A percentile compares a stretch with the other conserved stretches of the same genome.
phyloP scores from a whole-genome alignment of 2,888 invertebrate genomes.

The Helicoverpa assulta region DNA sequence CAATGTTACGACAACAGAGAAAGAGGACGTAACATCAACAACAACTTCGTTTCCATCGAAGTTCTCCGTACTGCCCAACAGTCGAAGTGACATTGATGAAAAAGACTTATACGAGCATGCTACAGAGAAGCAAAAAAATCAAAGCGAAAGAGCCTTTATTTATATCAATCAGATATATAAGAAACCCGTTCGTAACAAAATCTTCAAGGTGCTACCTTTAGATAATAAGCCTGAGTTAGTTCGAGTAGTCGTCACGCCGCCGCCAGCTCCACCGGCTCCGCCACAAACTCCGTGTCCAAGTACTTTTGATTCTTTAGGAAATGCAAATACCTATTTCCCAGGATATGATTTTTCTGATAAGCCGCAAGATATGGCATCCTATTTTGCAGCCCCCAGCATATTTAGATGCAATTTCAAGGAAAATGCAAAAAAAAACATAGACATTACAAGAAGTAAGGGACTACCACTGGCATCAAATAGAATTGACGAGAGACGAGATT shows the following conservation, averaged over 20 bases:
- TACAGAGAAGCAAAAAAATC: conserved; percentile 67
- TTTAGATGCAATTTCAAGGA: conserved; percentile 31
- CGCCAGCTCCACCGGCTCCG: neutral
- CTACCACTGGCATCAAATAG: neutral
- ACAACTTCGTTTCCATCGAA: conserved; percentile 1
- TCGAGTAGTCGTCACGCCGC: neutral
- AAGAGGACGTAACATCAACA: neutral
- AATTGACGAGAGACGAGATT: conserved; percentile 54
- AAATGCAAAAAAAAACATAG: neutral
- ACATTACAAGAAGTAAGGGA: neutral
- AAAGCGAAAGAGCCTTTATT: conserved; percentile 79
- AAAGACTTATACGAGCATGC: conserved; percentile 71
- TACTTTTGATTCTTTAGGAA: neutral
- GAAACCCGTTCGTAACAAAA: conserved; percentile 53
- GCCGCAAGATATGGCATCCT: conserved; percentile 30
- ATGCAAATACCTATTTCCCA: conserved; percentile 26
- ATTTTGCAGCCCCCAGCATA: conserved; percentile 29
- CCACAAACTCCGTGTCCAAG: conserved; percentile 4
- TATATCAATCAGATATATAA: conserved; percentile 74
- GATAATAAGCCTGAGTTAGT: neutral
- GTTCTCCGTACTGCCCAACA: conserved; percentile 31
- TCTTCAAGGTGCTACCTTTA: conserved; percentile 10
- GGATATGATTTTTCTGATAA: conserved; percentile 29
- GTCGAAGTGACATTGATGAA: conserved; percentile 59
- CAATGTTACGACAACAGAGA: neutral